phyloP scores from a whole-genome alignment of 2,113 vertebrate species.

The Gallinago media region DNA sequence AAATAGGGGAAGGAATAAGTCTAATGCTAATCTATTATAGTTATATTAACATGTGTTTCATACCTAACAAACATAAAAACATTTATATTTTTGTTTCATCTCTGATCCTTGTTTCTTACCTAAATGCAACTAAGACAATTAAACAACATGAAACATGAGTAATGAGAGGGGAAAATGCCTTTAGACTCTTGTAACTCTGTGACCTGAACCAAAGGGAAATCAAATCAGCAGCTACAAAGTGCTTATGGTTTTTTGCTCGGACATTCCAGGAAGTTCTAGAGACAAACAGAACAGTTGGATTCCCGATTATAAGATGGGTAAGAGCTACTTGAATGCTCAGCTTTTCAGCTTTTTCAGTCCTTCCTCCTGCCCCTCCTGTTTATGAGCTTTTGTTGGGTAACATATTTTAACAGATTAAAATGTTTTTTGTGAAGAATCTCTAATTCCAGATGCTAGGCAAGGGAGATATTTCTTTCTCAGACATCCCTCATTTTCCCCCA shows the following conservation, averaged over 20 bases:
- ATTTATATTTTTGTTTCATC: background rate
- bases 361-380: background rate
- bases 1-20: background rate
- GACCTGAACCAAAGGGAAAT: background rate
- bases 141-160: background rate
- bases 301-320: background rate
- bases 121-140: background rate
- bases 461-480: background rate
- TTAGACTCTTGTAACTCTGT: background rate
- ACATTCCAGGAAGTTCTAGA: background rate
- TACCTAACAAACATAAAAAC: background rate
- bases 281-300: background rate
- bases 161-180: background rate
- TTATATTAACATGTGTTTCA: background rate
- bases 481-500: background rate
- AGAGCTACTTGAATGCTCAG: background rate
- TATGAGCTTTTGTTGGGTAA: background rate
- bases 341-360: background rate
- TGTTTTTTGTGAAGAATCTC: background rate
- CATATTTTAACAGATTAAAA: background rate
- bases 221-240: conserved; percentile 1
- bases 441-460: background rate
- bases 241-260: background rate
- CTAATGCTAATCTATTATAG: background rate
- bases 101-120: background rate